Percentiles rank a stretch among this genome's conserved stretches.
Conservation (phyloP, 2,888 invertebrate genomes). For the Dryomyza anilis region DNA sequence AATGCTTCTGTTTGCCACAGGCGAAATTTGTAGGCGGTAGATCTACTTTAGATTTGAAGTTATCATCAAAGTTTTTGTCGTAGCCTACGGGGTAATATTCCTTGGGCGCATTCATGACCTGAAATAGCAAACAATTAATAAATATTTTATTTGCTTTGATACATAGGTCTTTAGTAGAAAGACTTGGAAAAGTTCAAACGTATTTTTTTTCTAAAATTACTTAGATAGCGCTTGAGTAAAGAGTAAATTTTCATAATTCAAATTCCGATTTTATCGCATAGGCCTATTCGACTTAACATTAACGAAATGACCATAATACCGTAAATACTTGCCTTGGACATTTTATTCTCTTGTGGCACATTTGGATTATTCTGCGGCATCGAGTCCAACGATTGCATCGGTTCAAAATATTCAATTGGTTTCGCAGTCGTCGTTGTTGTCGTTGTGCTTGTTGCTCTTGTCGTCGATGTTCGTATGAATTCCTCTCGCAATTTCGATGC, state of each 20-base stretch:
- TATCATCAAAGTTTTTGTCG: conserved; percentile 88
- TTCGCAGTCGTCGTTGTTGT: conserved; percentile 31
- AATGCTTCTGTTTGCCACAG: conserved; percentile 88
- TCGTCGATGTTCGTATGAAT: conserved; percentile 62
- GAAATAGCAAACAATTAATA: neutral
- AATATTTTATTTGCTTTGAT: neutral
- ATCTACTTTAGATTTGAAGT: conserved; percentile 83
- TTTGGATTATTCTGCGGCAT: conserved; percentile 31
- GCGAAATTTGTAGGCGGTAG: conserved; percentile 82
- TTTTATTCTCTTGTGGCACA: conserved; percentile 44
- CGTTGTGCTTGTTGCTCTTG: conserved; percentile 61
- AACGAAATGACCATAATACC: neutral
- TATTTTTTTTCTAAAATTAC: too few species aligned
- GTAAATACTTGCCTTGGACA: conserved; percentile 46
- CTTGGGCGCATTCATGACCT: conserved; percentile 88
- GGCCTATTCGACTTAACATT: neutral
- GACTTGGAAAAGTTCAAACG: neutral
- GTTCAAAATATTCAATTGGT: conserved; percentile 52
- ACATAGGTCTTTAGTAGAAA: neutral
- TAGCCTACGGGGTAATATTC: conserved; percentile 89
- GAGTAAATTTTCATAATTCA: too few species aligned
- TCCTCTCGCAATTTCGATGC: conserved; percentile 51
- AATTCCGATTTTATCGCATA: too few species aligned
- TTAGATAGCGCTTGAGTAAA: too few species aligned
- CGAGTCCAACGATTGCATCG: conserved; percentile 26